Conservation (phyloP, 2,888 invertebrate genomes). For the Euspilapteryx auroguttella region DNA sequence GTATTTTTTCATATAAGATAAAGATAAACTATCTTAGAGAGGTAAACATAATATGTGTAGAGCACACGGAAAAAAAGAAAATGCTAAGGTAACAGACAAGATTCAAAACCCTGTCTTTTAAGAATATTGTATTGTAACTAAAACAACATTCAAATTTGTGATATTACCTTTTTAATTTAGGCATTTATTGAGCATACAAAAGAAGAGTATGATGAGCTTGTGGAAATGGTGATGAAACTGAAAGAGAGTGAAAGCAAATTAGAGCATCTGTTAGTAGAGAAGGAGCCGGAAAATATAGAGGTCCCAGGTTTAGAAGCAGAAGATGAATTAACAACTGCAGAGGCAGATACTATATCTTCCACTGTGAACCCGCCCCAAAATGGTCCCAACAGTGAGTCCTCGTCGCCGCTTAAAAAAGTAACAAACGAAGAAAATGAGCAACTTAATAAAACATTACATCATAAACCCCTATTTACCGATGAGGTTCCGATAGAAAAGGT, state of each 20-base stretch:
- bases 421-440: constrained; percentile 51
- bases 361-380: constrained; percentile 12
- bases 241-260: constrained; percentile 72
- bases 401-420: constrained; percentile 36
- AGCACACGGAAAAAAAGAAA: too few species aligned
- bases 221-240: constrained; percentile 68
- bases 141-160: too few species aligned
- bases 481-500: constrained; percentile 8
- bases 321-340: constrained; percentile 8
- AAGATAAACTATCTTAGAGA: too few species aligned
- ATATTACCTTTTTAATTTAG: constrained; percentile 41
- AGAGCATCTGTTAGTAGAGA: constrained; percentile 50
- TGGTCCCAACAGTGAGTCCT: constrained; percentile 17
- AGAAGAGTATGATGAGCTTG: constrained; percentile 63
- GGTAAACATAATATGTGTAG: too few species aligned
- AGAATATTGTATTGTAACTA: too few species aligned
- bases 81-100: too few species aligned
- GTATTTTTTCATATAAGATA: too few species aligned
- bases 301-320: constrained; percentile 24
- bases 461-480: constrained; percentile 19
- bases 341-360: constrained; percentile 11
- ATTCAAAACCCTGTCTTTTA: too few species aligned
- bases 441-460: constrained; percentile 35
- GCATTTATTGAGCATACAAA: constrained; percentile 53
- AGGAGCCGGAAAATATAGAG: constrained; percentile 32